phyloP scores from a whole-genome alignment of 2,113 vertebrate genomes.

The Oryzias woworae region DNA sequence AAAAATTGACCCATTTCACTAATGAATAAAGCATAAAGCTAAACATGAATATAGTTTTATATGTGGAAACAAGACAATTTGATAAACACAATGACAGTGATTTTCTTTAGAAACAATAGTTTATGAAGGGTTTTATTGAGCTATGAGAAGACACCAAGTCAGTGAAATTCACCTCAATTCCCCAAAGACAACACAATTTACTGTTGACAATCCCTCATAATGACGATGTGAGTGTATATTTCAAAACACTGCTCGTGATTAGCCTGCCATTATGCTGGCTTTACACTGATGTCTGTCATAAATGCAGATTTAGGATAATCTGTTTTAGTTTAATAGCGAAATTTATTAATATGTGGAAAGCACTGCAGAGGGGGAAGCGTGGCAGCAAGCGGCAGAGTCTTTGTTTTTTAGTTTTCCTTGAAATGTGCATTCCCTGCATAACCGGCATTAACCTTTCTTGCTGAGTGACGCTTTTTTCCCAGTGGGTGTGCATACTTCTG shows the following conservation, averaged over 20 bases:
- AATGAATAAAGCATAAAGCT: no score
- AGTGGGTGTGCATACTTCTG: neutral
- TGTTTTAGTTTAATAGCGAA: slow-evolving; percentile 60
- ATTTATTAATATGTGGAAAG: slow-evolving; percentile 61
- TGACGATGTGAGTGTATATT: slow-evolving; percentile 55
- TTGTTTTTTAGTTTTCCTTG: slow-evolving; percentile 18
- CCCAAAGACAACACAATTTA: slow-evolving; percentile 45
- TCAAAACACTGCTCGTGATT: slow-evolving; percentile 68
- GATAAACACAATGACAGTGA: no score
- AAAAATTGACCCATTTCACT: no score
- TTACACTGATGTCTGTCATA: slow-evolving; percentile 55
- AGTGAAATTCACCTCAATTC: slow-evolving; percentile 46
- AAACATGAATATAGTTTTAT: no score
- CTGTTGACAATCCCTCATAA: slow-evolving; percentile 52
- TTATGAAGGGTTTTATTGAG: slow-evolving; percentile 33
- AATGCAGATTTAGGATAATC: slow-evolving; percentile 56
- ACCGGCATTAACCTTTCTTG: slow-evolving; percentile 5
- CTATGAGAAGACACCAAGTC: slow-evolving; percentile 27
- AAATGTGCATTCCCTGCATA: slow-evolving; percentile 22
- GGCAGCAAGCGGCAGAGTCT: slow-evolving; percentile 11
- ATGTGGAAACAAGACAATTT: no score
- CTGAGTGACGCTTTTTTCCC: neutral
- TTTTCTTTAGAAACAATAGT: no score
- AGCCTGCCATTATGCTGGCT: slow-evolving; percentile 44
- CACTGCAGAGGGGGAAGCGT: slow-evolving; percentile 26